Evolutionary conservation across 2,888 invertebrate genomes (phyloP), one percentile per base, ranked within the genome.

Genomic region (Teinopalpus imperialis): DNA sequence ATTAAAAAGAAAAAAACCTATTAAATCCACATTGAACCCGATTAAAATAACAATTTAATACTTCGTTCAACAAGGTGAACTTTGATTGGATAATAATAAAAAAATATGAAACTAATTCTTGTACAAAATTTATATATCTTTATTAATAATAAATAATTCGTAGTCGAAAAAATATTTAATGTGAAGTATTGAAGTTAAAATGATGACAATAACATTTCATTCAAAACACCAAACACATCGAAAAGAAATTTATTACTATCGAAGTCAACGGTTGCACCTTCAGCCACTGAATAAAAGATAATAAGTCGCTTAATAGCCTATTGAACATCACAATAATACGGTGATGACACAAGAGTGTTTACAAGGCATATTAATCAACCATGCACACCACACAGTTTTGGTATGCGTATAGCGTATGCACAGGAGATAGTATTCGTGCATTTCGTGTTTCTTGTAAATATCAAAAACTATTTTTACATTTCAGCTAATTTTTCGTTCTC

Each of bases 281-380:
- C n/a, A 8, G 16, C 7, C 12, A 10, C 23, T 43, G 43, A 43
- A 43, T 43, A 43, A 35, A 43, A 43, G 43, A 43, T 43, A 23
- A 21, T 24, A 7, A 36, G 43, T 29, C 36, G 16, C 27, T 20
- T 27, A 43, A 43, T 43, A 35, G 43, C 36, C 36, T 29, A 36
- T 43, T 43, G 43, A 43, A 27, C 29, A 26, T 21, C 6, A 9
- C 20, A 20, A 35, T 23, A 36, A 16, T 13, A 21, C 10, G 9
- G 9, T 14, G 43, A 10, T 43, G 43, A 43, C 34, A 35, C 29
- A 29, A 35, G 13, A 30, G 8, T 14, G 6, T 30, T 16, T 27
- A 36, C 9, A 16, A 29, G 8, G 27, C 29, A 43, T 43, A 4
- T 14, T 29, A 43, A 43, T 35, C 21, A 29, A 18, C 9, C 23